These are phyloP conservation scores for Haplochromis burtoni DNA, from an alignment of 2,113 vertebrate genomes.

Conservation along the genomic window DNA sequence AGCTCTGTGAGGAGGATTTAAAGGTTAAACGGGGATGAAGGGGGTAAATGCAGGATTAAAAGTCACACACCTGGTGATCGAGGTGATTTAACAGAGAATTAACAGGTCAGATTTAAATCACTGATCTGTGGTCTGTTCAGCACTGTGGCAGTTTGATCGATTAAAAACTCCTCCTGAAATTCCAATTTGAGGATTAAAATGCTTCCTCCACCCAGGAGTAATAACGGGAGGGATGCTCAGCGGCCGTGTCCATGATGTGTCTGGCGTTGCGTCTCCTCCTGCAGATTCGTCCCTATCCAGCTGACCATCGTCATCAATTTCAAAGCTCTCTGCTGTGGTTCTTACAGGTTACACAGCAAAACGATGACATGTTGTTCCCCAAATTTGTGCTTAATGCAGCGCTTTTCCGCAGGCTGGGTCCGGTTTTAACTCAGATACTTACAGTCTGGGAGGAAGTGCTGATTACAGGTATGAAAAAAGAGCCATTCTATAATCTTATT, in stretches of 20 bases:
- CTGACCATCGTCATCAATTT: neutral
- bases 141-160: neutral
- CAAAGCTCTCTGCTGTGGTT: neutral
- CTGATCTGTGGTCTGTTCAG: neutral
- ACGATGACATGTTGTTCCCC: neutral
- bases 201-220: neutral
- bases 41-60: neutral
- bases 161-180: neutral
- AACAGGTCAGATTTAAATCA: neutral
- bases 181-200: too few species aligned
- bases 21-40: neutral
- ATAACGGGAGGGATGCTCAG: neutral
- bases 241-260: neutral
- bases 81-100: neutral
- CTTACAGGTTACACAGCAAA: neutral
- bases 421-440: neutral
- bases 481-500: neutral
- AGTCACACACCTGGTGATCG: neutral
- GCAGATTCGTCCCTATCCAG: neutral
- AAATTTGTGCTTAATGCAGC: neutral
- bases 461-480: neutral
- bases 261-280: neutral
- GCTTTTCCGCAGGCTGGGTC: accelerated
- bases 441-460: neutral
- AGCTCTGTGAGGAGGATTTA: neutral